Conservation (phyloP, 2,797 vertebrate species). For the Yasuhikotakia modesta region DNA sequence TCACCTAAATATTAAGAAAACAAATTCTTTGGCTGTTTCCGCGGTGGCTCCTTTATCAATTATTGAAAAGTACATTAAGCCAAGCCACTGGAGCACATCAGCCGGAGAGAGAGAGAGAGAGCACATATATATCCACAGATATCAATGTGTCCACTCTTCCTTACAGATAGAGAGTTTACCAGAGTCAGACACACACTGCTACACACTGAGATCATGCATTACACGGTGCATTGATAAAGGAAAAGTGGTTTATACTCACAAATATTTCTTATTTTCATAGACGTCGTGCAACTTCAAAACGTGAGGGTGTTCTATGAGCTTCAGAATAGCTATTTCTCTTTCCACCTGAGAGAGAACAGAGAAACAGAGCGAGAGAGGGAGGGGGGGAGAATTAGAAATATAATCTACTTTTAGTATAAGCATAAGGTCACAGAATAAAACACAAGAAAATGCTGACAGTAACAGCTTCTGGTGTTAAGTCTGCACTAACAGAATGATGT, state of each 20-base stretch:
- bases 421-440: neutral
- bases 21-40: slow-evolving; percentile 69
- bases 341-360: slow-evolving; percentile 79
- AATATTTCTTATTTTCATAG: slow-evolving; percentile 97
- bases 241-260: slow-evolving; percentile 79
- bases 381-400: neutral
- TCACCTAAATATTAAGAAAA: slow-evolving; percentile 77
- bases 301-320: slow-evolving; percentile 94
- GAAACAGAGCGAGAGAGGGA: slow-evolving; percentile 8
- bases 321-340: slow-evolving; percentile 94
- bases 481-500: slow-evolving; percentile 21
- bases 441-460: slow-evolving; percentile 26
- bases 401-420: neutral
- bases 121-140: slow-evolving; percentile 66
- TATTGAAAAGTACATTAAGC: slow-evolving; percentile 71
- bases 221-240: neutral
- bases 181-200: slow-evolving; percentile 2
- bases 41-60: slow-evolving; percentile 71
- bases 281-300: slow-evolving; percentile 95
- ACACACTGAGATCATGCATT: slow-evolving; percentile 4
- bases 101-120: slow-evolving; percentile 33
- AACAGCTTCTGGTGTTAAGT: slow-evolving; percentile 32
- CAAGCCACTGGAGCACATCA: slow-evolving; percentile 51
- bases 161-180: slow-evolving; percentile 33
- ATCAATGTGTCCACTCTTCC: slow-evolving; percentile 67